Evolutionary conservation across 2,888 invertebrate species (phyloP).

Genomic region (Temnothorax unifasciatus): DNA sequence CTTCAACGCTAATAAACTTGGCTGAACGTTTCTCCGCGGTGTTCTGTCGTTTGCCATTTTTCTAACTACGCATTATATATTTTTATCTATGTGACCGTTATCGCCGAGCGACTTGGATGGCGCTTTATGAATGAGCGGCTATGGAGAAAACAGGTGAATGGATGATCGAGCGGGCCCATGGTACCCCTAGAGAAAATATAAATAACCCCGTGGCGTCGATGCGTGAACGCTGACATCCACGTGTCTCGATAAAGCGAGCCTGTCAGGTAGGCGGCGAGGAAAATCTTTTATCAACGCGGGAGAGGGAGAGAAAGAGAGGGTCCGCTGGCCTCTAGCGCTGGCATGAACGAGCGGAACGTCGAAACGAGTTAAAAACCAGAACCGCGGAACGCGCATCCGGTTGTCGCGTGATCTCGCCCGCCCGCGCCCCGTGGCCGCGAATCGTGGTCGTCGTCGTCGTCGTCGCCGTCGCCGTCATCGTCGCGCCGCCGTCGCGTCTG

Average conservation of each 20-base stretch:
- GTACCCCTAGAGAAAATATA: not conserved
- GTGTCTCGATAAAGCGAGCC: not conserved
- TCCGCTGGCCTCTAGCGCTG: not conserved
- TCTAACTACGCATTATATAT: not conserved
- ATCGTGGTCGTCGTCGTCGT: slow-evolving; percentile 11
- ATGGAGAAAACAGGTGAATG: not conserved
- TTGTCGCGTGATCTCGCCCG: slow-evolving; percentile 64
- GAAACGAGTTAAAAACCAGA: slow-evolving; percentile 24
- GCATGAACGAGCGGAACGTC: slow-evolving; percentile 26
- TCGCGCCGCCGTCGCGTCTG: slow-evolving; percentile 59
- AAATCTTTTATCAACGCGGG: not conserved
- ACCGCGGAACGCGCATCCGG: slow-evolving; percentile 73
- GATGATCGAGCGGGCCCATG: not conserved
- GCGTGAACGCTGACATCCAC: not conserved
- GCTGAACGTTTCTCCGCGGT: not conserved
- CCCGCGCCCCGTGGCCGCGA: not conserved
- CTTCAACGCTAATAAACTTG: not conserved
- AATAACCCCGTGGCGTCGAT: slow-evolving; percentile 14
- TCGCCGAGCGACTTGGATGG: not conserved
- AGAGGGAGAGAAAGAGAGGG: not conserved
- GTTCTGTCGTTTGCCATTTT: not conserved
- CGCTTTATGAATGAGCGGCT: not conserved
- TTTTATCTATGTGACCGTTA: not conserved
- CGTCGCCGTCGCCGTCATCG: slow-evolving; percentile 33
- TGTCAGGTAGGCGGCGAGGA: not conserved